A percentile compares a stretch with the other conserved stretches of the same genome.
These are phyloP conservation scores for Vulpes ferrilata DNA, from an alignment of 2,113 vertebrate species.

Conservation along the genomic window DNA sequence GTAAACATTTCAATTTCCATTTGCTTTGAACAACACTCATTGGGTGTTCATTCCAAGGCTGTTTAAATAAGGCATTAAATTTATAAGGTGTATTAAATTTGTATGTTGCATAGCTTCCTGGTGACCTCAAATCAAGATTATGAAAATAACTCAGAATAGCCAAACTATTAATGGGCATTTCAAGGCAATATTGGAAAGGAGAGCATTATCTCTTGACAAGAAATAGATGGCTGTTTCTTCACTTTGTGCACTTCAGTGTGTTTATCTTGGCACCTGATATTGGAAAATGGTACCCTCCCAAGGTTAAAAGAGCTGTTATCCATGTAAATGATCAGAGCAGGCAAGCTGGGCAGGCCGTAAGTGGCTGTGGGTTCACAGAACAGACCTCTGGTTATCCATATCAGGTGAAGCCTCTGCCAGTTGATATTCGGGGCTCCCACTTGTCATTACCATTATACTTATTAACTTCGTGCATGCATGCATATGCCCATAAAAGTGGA, in stretches of 20 bases:
- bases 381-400: constrained; percentile 77
- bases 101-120: neutral
- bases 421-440: constrained; percentile 81
- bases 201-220: constrained; percentile 72
- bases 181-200: constrained; percentile 77
- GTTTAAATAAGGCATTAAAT: constrained; percentile 21
- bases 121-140: constrained; percentile 44
- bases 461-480: constrained; percentile 68
- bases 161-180: constrained; percentile 69
- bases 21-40: constrained; percentile 45
- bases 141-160: constrained; percentile 32
- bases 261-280: constrained; percentile 80
- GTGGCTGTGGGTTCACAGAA: constrained; percentile 66
- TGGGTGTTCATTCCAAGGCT: neutral
- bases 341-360: constrained; percentile 62
- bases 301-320: constrained; percentile 87
- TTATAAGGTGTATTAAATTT: constrained; percentile 16
- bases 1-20: constrained; percentile 70
- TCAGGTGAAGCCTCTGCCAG: constrained; percentile 78
- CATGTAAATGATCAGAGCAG: constrained; percentile 81
- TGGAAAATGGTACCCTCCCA: constrained; percentile 84
- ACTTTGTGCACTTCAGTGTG: constrained; percentile 75
- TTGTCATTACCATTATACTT: constrained; percentile 77
- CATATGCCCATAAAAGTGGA: constrained; percentile 45
- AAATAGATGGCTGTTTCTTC: constrained; percentile 77